These are phyloP conservation scores for Eupithecia vulgata DNA, from an alignment of 2,888 invertebrate species.

Conservation along the genomic window DNA sequence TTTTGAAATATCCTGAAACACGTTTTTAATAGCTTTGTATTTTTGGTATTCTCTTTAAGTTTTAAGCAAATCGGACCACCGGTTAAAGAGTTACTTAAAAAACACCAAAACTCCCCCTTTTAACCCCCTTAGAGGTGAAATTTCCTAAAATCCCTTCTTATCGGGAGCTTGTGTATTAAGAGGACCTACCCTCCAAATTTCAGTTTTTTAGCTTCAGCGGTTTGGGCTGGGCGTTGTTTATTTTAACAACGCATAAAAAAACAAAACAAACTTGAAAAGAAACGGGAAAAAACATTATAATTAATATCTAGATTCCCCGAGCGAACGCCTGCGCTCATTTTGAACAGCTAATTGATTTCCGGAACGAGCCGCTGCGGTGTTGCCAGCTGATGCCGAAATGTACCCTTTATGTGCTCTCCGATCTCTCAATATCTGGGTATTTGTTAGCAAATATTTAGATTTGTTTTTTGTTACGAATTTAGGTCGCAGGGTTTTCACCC, in stretches of 20 bases:
- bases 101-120: no score
- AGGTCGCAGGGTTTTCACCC: background rate
- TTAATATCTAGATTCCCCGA: background rate
- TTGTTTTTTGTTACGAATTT: constrained; percentile 3
- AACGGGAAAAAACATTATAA: background rate
- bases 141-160: no score
- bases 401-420: background rate
- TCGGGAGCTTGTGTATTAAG: no score
- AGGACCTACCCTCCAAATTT: no score
- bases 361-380: background rate
- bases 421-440: background rate
- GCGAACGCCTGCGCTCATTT: background rate
- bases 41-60: no score
- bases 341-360: background rate
- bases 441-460: constrained; percentile 1
- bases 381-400: background rate
- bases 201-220: no score
- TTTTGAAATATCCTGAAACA: no score
- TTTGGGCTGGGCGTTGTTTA: no score
- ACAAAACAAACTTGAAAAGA: background rate
- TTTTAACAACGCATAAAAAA: background rate
- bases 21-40: no score
- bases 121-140: no score
- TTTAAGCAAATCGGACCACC: no score
- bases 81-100: no score